Evolutionary conservation across 2,797 vertebrate genomes (phyloP).

Genomic region (Crenichthys baileyi): DNA sequence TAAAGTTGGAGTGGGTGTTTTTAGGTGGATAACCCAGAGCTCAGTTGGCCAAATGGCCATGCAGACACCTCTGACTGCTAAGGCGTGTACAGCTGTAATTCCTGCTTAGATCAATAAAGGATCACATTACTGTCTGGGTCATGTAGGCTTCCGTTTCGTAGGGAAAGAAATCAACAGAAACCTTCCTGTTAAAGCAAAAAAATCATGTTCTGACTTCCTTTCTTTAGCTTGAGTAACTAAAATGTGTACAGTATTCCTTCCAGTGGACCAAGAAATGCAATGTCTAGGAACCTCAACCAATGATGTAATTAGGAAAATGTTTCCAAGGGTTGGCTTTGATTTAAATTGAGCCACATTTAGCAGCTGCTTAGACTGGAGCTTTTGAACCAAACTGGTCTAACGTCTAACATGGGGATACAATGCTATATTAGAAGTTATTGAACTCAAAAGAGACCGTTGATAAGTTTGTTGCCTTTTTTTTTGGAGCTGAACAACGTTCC

Average conservation of each 20-base stretch:
- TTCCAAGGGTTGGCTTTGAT: not conserved
- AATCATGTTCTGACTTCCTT: no score
- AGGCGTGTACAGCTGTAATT: constrained; percentile 25
- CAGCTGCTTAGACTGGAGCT: not conserved
- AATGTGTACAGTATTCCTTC: no score
- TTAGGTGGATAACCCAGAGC: not conserved
- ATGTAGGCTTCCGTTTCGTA: constrained; percentile 36
- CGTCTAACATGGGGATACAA: no score
- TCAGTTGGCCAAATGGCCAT: not conserved
- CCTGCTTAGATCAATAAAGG: constrained; percentile 56
- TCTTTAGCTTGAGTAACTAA: no score
- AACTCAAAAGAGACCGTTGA: no score
- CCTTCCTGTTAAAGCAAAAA: constrained; percentile 1
- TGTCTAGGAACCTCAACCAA: not conserved
- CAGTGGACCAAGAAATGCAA: not conserved
- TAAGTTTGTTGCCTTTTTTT: no score
- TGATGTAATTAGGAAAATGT: not conserved
- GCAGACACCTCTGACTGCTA: not conserved
- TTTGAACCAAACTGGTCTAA: not conserved
- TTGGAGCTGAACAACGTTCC: no score
- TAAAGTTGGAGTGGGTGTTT: not conserved
- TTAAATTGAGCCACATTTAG: not conserved
- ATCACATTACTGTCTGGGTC: constrained; percentile 42
- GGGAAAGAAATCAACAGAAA: constrained; percentile 11
- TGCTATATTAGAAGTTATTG: no score